Percentiles rank a stretch among this genome's conserved stretches.
phyloP scores from a whole-genome alignment of 2,888 invertebrate genomes.

The Kryphioiulus occultus region DNA sequence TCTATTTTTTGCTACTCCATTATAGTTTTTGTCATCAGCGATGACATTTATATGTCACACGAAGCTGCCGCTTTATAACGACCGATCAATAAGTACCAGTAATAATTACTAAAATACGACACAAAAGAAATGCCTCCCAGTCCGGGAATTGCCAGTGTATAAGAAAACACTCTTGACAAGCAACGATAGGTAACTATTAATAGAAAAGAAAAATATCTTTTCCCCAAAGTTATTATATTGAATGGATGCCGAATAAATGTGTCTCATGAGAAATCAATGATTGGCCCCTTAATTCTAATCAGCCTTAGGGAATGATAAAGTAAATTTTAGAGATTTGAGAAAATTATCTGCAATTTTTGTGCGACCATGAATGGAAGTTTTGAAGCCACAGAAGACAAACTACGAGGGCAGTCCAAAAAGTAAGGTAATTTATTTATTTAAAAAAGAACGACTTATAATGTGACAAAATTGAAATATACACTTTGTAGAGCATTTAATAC shows the following conservation, averaged over 20 bases:
- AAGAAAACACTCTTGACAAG: not conserved
- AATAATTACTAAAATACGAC: conserved; percentile 3
- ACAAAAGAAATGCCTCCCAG: not conserved
- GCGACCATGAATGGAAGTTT: no score
- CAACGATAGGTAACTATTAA: not conserved
- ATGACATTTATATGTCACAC: conserved; percentile 12
- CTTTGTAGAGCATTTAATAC: no score
- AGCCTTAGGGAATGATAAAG: not conserved
- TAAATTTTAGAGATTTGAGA: not conserved
- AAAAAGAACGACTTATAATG: no score
- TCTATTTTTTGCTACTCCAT: conserved; percentile 24
- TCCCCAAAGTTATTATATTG: not conserved
- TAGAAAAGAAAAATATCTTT: not conserved
- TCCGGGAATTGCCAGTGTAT: not conserved
- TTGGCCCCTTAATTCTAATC: not conserved
- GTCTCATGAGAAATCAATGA: not conserved
- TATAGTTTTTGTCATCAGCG: not conserved
- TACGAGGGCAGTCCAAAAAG: no score
- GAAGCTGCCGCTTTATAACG: conserved; percentile 11
- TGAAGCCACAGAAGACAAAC: no score
- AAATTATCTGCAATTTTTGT: no score
- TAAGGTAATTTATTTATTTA: no score
- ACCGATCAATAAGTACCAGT: conserved; percentile 30
- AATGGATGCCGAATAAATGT: not conserved
- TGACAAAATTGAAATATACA: no score